Evolutionary conservation across 2,888 invertebrate species (phyloP).

Genomic region (Coleophora flavipennella): DNA sequence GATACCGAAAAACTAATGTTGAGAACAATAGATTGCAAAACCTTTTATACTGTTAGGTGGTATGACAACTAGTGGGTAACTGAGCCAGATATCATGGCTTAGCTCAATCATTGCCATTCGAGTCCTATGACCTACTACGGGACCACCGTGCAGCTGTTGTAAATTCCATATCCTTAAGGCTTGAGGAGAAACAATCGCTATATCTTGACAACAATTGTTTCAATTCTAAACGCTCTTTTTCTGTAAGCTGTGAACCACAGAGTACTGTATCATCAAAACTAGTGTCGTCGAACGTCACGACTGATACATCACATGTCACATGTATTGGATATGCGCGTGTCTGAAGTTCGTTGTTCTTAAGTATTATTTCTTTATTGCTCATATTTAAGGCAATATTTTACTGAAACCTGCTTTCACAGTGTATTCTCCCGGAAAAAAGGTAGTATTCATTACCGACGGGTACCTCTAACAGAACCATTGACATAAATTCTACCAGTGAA

Average conservation of each 20-base stretch:
- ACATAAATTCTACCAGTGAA: slow-evolving; percentile 1
- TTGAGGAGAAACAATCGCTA: no score
- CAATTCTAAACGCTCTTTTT: slow-evolving; percentile 11
- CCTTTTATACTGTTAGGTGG: no score
- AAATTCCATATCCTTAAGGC: slow-evolving; percentile 9
- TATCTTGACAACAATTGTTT: slow-evolving; percentile 13
- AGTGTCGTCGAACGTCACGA: no score
- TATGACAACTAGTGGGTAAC: no score
- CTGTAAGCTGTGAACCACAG: slow-evolving; percentile 12
- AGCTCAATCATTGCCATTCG: no score
- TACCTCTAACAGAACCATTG: slow-evolving; percentile 1
- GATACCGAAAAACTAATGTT: no score
- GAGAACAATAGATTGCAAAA: no score
- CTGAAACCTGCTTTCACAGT: background rate
- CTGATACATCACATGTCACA: no score
- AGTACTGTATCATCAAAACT: slow-evolving; percentile 12
- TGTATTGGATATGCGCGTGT: no score
- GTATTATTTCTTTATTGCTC: background rate
- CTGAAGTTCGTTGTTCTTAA: background rate
- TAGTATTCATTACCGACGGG: slow-evolving; percentile 4
- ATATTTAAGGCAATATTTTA: background rate
- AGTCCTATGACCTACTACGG: no score
- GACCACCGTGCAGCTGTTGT: no score
- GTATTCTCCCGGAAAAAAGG: slow-evolving; percentile 7
- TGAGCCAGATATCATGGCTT: no score